Conservation (phyloP, 2,888 invertebrate genomes). For the Epiblema foenella region DNA sequence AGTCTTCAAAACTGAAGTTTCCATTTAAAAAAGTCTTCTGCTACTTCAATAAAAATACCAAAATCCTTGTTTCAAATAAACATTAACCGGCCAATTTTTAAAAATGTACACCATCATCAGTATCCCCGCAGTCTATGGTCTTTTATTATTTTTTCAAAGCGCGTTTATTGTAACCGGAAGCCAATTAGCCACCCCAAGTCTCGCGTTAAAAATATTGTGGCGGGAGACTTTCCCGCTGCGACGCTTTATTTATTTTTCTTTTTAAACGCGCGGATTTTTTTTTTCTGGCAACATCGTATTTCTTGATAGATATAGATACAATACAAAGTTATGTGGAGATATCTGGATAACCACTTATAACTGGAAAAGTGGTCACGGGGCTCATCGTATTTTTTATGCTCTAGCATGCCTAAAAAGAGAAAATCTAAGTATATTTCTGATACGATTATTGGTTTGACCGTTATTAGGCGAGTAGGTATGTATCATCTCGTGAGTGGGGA, state of each 20-base stretch:
- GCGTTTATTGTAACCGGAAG: conserved; percentile 70
- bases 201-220: conserved; percentile 56
- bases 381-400: too few species aligned
- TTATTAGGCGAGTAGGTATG: too few species aligned
- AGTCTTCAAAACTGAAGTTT: too few species aligned
- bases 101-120: conserved; percentile 17
- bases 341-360: too few species aligned
- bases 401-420: too few species aligned
- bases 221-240: conserved; percentile 55
- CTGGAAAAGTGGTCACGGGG: too few species aligned
- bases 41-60: background rate
- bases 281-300: conserved; percentile 25
- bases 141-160: conserved; percentile 45
- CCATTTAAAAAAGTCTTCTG: too few species aligned
- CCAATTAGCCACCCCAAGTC: conserved; percentile 65
- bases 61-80: conserved; percentile 3
- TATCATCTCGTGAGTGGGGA: too few species aligned
- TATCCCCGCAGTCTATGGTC: conserved; percentile 1
- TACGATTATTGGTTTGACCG: too few species aligned
- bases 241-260: conserved; percentile 37
- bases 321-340: too few species aligned
- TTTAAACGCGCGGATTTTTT: conserved; percentile 23
- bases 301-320: too few species aligned
- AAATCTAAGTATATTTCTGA: too few species aligned
- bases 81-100: conserved; percentile 3